Base-by-base conservation (phyloP, 2,888 invertebrate species). In the Xanthorhoe spadicearia region DNA sequence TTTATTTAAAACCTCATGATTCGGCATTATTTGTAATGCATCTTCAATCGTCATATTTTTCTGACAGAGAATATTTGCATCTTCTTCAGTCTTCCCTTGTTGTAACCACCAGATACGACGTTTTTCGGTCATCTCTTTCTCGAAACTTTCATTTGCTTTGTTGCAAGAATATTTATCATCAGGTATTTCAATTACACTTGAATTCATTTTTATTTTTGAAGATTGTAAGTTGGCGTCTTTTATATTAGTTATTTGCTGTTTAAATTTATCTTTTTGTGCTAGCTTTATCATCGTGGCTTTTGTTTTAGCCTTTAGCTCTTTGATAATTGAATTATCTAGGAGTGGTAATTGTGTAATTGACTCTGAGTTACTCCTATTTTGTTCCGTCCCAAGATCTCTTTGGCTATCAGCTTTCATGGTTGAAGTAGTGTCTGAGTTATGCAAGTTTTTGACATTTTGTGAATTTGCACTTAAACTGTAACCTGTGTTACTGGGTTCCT, bases 11-110 rank as follows among this genome's bases (percentile, higher is more conserved):
- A 15, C 49, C 18, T 35, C 35, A 15, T 48, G 3, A 19, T 49
- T 23, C 6, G 43, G 7, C 35, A 64, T 59, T 18, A 4, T 9
- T 8, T 48, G 18, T 32, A 32, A 5, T 7, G 46, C 35, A 57
- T 57, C 64, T 18, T 53, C 38, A 59, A 58, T 49, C 9, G 58
- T n/a, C 43, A 54, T 59, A 5, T 35, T 15, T 8, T n/a, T 48
- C 23, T 50, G 35, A 49, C 54, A 43, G 23, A 59, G 53, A 23
- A 49, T 17, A 13, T 15, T 43, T 10, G 59, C 64, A 50, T 64
- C 64, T 43, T 54, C 54, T 43, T 64, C 49, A 1, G 64, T 28
- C 28, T 64, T 64, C 18, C 59, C 59, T n/a, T 64, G 58, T 9
- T 53, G 15, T 15, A 54, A 53, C 64, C 58, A 64, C 54, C 53